Evolutionary conservation across 2,888 invertebrate species (phyloP), one percentile per base, ranked within the genome.

Genomic region (Chaetoderma sp.): DNA sequence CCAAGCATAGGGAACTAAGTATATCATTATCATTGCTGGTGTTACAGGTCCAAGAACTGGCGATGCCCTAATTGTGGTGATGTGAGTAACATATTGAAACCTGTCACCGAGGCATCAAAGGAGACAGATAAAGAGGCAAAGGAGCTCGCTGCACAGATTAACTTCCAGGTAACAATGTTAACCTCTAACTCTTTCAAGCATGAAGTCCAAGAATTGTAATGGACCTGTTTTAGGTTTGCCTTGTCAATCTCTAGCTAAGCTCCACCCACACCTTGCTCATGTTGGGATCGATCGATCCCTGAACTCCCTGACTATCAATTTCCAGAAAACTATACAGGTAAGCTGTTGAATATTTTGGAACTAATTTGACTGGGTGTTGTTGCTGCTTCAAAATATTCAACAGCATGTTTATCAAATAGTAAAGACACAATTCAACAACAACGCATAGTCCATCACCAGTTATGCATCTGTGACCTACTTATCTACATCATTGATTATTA

Each of bases 1-100:
- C n/a, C n/a, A n/a, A n/a, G n/a, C n/a, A n/a, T n/a, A n/a, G n/a
- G 10, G 10, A 36, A 36, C n/a, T 36, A 13, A 13, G n/a, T 36
- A 36, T 36, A 13, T n/a, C 39, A 36, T 36, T 21, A 13, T n/a
- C 49, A 18, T 18, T 47, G 50, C 32, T 45, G 18, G 1, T 30
- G 54, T 76, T 78, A 5, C 65, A 90, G 90, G 78, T 92, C 92
- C 0, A 83, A 87, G 60, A 88, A 87, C 60, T 92, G 91, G 90
- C 89, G 89, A 75, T 93, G 92, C 78, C 85, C 88, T 0, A 85
- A 85, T 13, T 93, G 92, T 86, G 92, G 92, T 0, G 88, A 87
- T 73, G 88, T 91, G 57, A 83, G 88, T 2, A 84, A 88, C 59
- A 87, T 90, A 61, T 82, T 92, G 45, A 73, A 78, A 61, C 80